Conservation (phyloP, 2,113 vertebrate genomes). For the Diadophis punctatus region DNA sequence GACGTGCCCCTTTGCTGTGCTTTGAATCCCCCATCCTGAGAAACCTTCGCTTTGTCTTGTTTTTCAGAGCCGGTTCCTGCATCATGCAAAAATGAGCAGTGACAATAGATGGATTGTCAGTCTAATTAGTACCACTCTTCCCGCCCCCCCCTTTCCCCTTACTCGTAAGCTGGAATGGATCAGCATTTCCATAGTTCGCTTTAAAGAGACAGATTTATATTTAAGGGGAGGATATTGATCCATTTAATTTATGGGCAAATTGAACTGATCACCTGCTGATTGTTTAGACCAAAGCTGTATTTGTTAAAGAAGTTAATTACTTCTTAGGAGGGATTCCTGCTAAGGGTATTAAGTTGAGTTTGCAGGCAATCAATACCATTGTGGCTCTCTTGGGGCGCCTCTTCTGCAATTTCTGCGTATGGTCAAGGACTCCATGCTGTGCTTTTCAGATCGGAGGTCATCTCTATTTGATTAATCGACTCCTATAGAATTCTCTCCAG, state of each 20-base stretch:
- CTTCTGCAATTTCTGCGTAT: not conserved
- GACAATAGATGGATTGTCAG: not conserved
- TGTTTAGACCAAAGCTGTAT: slow-evolving; percentile 21
- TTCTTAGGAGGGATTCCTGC: slow-evolving; percentile 9
- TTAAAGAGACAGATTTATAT: slow-evolving; percentile 12
- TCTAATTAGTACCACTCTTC: not conserved
- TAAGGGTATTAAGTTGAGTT: slow-evolving; percentile 12
- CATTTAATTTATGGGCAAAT: slow-evolving; percentile 17
- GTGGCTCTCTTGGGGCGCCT: not conserved
- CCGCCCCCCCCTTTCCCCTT: too few relatives aligned
- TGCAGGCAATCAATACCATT: slow-evolving; percentile 2
- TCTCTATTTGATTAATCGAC: not conserved
- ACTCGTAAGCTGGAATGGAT: not conserved
- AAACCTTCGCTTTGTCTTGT: not conserved
- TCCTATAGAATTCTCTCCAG: not conserved
- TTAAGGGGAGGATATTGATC: not conserved
- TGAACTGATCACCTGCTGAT: slow-evolving; percentile 8
- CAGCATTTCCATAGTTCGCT: not conserved
- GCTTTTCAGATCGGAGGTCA: not conserved
- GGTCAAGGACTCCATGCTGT: not conserved
- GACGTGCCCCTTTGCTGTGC: too few relatives aligned
- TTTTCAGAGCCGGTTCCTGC: not conserved
- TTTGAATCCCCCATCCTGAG: not conserved
- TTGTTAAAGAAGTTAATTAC: slow-evolving; percentile 17
- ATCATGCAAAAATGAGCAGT: not conserved